Evolutionary conservation across 1,140 invertebrate genomes (phyloP).

Genomic region (Drosophila pruinosa): DNA sequence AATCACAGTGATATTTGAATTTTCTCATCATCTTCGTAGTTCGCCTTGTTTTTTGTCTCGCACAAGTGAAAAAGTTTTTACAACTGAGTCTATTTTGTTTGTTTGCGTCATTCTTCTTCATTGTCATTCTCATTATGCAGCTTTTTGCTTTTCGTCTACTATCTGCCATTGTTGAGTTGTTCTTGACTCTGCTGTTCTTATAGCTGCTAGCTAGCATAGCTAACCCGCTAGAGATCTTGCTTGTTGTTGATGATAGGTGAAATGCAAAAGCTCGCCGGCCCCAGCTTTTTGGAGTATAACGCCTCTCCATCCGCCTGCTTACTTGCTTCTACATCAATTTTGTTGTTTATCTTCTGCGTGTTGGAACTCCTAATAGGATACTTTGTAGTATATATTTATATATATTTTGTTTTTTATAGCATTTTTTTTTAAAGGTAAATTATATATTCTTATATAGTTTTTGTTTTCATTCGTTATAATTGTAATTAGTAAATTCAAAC

Average conservation of each 20-base stretch:
- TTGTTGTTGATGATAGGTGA: slow-evolving; percentile 48
- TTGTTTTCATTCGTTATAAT: slow-evolving; percentile 69
- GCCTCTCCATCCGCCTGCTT: background rate
- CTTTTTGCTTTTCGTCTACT: slow-evolving; percentile 46
- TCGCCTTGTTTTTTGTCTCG: slow-evolving; percentile 47
- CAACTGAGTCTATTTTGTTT: slow-evolving; percentile 54
- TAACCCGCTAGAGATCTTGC: slow-evolving; percentile 49
- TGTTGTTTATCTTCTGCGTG: slow-evolving; percentile 61
- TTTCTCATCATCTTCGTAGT: slow-evolving; percentile 69
- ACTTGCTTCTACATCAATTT: slow-evolving; percentile 35
- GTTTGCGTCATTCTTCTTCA: slow-evolving; percentile 28
- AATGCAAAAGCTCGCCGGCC: slow-evolving; percentile 69
- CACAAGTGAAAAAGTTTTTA: slow-evolving; percentile 49
- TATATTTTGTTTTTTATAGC: slow-evolving; percentile 39
- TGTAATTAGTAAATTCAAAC: slow-evolving; percentile 80
- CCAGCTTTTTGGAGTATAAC: slow-evolving; percentile 55
- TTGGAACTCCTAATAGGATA: slow-evolving; percentile 73
- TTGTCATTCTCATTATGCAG: slow-evolving; percentile 46
- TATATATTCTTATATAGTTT: slow-evolving; percentile 80
- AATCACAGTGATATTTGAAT: slow-evolving; percentile 83
- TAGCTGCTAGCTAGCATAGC: slow-evolving; percentile 30
- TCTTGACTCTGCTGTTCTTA: slow-evolving; percentile 23
- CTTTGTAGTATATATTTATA: slow-evolving; percentile 52
- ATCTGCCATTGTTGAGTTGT: slow-evolving; percentile 52
- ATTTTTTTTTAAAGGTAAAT: slow-evolving; percentile 56